Conservation (phyloP, 92 coral and sea anemone genomes). For the Paramuricea clavata region DNA sequence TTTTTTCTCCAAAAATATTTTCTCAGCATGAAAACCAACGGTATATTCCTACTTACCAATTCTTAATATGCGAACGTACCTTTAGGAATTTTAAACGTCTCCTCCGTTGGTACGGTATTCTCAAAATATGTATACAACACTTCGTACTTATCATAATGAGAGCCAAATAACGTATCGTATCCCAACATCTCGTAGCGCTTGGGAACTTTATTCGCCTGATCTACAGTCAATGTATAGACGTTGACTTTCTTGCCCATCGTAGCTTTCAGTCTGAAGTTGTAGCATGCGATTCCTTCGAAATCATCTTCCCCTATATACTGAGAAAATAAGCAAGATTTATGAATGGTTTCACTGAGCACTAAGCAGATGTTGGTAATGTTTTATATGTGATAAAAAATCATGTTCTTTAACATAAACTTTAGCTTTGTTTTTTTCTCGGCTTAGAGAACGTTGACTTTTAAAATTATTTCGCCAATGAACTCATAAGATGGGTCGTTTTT, state of each 20-base stretch:
- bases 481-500: too few species aligned
- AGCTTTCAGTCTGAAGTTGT: constrained; percentile 64
- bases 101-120: constrained; percentile 63
- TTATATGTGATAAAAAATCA: too few species aligned
- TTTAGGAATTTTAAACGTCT: constrained; percentile 72
- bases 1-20: too few species aligned
- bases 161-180: constrained; percentile 85
- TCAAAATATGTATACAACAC: constrained; percentile 74
- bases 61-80: constrained; percentile 55
- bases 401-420: too few species aligned
- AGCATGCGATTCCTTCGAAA: constrained; percentile 64
- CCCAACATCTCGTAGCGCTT: constrained; percentile 96
- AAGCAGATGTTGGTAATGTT: too few species aligned
- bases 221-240: constrained; percentile 76
- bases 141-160: constrained; percentile 94
- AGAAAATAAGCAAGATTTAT: background rate
- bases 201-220: constrained; percentile 56
- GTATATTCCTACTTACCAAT: background rate
- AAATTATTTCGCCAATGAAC: too few species aligned
- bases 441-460: too few species aligned
- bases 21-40: too few species aligned
- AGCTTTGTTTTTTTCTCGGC: too few species aligned
- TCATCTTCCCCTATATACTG: constrained; percentile 71
- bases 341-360: too few species aligned
- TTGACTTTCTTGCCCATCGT: constrained; percentile 79